Evolutionary conservation across 2,888 invertebrate genomes (phyloP).

Genomic region (Melanchra persicariae): DNA sequence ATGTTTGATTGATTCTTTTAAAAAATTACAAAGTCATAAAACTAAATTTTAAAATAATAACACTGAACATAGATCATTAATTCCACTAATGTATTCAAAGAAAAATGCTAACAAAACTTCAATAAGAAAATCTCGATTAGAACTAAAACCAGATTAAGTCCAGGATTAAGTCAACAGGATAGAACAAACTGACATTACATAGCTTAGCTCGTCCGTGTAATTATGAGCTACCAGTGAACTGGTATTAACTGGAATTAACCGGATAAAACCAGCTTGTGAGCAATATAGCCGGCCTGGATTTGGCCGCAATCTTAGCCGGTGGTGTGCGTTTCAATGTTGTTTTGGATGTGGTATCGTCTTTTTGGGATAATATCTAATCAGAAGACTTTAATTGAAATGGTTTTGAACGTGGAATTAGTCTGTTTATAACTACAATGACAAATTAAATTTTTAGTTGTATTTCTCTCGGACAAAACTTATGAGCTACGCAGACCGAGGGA

Average conservation of each 20-base stretch:
- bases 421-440: too few relatives aligned
- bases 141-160: slow-evolving; percentile 51
- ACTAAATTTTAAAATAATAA: background rate
- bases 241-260: slow-evolving; percentile 74
- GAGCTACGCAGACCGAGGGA: too few relatives aligned
- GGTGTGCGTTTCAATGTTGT: slow-evolving; percentile 39
- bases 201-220: slow-evolving; percentile 64
- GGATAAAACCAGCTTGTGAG: slow-evolving; percentile 76
- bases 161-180: slow-evolving; percentile 49
- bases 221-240: slow-evolving; percentile 68
- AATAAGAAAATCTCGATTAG: slow-evolving; percentile 37
- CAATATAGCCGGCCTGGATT: slow-evolving; percentile 74
- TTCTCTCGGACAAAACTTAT: too few relatives aligned
- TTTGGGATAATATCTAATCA: background rate
- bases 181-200: slow-evolving; percentile 56
- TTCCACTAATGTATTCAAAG: slow-evolving; percentile 32
- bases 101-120: slow-evolving; percentile 35
- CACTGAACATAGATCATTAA: background rate
- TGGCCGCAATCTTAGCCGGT: slow-evolving; percentile 71
- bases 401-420: too few relatives aligned
- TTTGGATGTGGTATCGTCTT: slow-evolving; percentile 55
- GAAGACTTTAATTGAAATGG: background rate
- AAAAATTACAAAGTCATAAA: too few relatives aligned
- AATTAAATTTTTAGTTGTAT: too few relatives aligned
- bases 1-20: too few relatives aligned